A percentile compares a stretch with the other conserved stretches of the same genome.
These are phyloP conservation scores for Oryzias celebensis DNA, from an alignment of 2,113 vertebrate genomes.

Conservation along the genomic window DNA sequence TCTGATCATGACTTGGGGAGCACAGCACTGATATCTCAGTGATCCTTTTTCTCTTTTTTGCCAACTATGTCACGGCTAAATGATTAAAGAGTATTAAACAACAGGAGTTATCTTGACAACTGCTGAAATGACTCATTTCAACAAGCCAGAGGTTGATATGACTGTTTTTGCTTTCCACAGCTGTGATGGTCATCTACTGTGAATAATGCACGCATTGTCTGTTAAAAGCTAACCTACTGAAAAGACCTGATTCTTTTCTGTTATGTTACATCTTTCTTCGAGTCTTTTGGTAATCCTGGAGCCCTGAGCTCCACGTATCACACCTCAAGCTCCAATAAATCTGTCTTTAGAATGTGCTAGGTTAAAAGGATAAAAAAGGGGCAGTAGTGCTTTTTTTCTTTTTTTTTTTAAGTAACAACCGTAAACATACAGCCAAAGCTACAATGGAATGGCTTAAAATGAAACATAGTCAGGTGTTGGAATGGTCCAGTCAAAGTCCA, in stretches of 20 bases:
- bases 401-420: too few relatives aligned
- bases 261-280: background rate
- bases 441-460: too few relatives aligned
- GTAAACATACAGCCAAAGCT: too few relatives aligned
- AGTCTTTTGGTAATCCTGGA: constrained; percentile 2
- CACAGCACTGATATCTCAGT: constrained; percentile 22
- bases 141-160: constrained; percentile 33
- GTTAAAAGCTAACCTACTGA: constrained; percentile 14
- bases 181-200: constrained; percentile 41
- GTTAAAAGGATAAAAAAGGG: background rate
- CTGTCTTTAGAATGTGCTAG: constrained; percentile 1
- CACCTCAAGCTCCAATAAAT: constrained; percentile 5
- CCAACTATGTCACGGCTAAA: constrained; percentile 50
- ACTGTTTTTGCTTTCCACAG: constrained; percentile 19
- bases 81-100: constrained; percentile 39
- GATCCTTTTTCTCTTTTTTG: constrained; percentile 50
- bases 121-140: constrained; percentile 34
- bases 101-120: constrained; percentile 37
- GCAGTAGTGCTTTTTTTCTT: background rate
- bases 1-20: constrained; percentile 15
- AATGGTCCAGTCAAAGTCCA: too few relatives aligned
- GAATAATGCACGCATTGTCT: constrained; percentile 36
- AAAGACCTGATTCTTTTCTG: constrained; percentile 25
- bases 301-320: constrained; percentile 6
- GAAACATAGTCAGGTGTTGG: too few relatives aligned